Base-by-base conservation (phyloP, 2,797 vertebrate species). In the Sparidentex hasta region DNA sequence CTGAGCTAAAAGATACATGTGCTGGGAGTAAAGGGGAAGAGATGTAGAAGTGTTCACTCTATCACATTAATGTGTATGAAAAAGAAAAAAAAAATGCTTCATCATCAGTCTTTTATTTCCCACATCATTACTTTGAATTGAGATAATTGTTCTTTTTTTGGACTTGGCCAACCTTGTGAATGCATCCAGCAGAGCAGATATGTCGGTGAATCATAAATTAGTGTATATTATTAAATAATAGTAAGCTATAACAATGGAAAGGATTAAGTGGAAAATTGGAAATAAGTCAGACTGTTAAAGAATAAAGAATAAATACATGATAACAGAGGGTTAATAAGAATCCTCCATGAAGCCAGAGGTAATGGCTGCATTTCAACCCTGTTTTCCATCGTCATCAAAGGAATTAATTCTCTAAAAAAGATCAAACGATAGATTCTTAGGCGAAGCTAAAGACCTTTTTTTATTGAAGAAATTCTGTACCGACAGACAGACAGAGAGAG, bases 401-500 rank as follows among this genome's bases (percentile, higher is more conserved):
- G 6, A 71, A 20, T 62, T 9, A 57, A 65, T 29, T 16, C 16
- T 56, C 20, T 56, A 70, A 66, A 62, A 33, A 67, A 17, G 21
- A 73, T 62, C 59, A 58, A 70, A 71, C 3, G 21, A 47, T 27
- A 4, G 14, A 54, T 56, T 75, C 12, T 43, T 20, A 4, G 29
- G 54, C 21, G 29, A 52, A 51, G 16, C 41, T 23, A 25, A 43
- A 43, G 25, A 55, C 9, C 3, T 29, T 48, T 63, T 51, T 74
- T 51, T 18, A 75, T 56, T 21, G 25, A 63, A 65, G 46, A 17
- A 46, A 4, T 43, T 25, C 17, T 33, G 4, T 54, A 44, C 20
- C 44, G 61, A 72, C n/a, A 54, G 23, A 47, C n/a, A 63, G 29
- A 62, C 20, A 25, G 20, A 47, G 18, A 25, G 18, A 25, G 20